These are phyloP conservation scores for Rhorus exstirpatorius DNA, from an alignment of 2,888 invertebrate genomes.

Conservation along the genomic window DNA sequence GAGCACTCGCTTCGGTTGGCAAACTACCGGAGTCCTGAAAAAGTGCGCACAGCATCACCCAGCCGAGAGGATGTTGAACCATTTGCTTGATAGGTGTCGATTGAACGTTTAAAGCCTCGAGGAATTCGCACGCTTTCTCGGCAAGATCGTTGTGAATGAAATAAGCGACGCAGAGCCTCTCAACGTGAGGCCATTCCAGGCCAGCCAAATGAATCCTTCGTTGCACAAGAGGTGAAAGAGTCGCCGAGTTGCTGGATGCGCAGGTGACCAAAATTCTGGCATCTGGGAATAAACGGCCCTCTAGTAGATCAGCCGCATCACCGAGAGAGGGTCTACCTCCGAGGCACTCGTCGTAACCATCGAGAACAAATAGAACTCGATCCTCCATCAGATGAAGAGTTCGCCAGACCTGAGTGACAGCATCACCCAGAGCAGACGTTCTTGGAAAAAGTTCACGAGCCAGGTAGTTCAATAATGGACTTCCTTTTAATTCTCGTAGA, in stretches of 20 bases:
- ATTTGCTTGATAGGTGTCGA: slow-evolving; percentile 84
- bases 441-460: slow-evolving; percentile 85
- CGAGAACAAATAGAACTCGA: slow-evolving; percentile 87
- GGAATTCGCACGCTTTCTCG: slow-evolving; percentile 83
- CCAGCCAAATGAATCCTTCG: slow-evolving; percentile 87
- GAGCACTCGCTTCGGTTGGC: slow-evolving; percentile 83
- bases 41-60: slow-evolving; percentile 87
- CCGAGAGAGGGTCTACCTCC: slow-evolving; percentile 85
- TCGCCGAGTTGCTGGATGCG: slow-evolving; percentile 84
- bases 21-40: slow-evolving; percentile 85
- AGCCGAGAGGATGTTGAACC: slow-evolving; percentile 87
- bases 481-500: slow-evolving; percentile 87
- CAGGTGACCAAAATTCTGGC: slow-evolving; percentile 87
- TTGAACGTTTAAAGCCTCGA: slow-evolving; percentile 85
- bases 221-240: slow-evolving; percentile 86
- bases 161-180: slow-evolving; percentile 86
- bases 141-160: slow-evolving; percentile 86
- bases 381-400: slow-evolving; percentile 86
- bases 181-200: slow-evolving; percentile 87
- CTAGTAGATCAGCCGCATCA: slow-evolving; percentile 87
- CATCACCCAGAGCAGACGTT: slow-evolving; percentile 79
- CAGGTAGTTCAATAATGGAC: slow-evolving; percentile 78
- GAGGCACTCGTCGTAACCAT: slow-evolving; percentile 87
- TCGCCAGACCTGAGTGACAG: slow-evolving; percentile 86
- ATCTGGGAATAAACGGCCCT: slow-evolving; percentile 87